A percentile compares a stretch with the other conserved stretches of the same genome.
Evolutionary conservation across 2,113 vertebrate species (phyloP).

Genomic region (Myiagra hebetior): DNA sequence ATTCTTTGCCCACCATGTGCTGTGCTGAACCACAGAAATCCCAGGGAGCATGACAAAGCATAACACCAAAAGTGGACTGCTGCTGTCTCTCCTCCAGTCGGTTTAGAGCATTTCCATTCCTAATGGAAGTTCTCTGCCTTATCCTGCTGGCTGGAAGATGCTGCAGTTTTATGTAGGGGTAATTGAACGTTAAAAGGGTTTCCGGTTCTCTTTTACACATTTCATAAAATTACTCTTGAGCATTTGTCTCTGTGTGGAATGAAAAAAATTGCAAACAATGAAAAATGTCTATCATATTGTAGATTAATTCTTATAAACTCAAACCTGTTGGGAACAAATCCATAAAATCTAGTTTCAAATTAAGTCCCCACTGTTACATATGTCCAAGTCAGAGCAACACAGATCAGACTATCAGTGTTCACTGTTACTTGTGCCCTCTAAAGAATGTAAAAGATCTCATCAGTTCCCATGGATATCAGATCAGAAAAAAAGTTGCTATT

Average conservation of each 20-base stretch:
- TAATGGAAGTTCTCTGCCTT: neutral
- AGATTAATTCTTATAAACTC: neutral
- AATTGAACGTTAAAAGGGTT: neutral
- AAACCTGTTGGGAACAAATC: neutral
- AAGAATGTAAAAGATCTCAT: neutral
- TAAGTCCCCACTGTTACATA: neutral
- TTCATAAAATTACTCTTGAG: neutral
- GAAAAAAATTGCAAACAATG: neutral
- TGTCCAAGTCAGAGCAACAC: neutral
- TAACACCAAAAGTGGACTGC: neutral
- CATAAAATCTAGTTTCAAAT: neutral
- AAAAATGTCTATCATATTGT: neutral
- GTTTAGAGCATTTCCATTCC: neutral
- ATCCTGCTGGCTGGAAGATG: neutral
- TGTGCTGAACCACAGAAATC: neutral
- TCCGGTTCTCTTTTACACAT: neutral
- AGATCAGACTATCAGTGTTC: neutral
- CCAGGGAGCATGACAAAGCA: neutral
- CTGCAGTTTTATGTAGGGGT: neutral
- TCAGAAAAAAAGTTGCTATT: neutral
- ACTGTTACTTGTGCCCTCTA: neutral
- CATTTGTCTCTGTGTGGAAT: neutral
- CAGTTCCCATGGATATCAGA: neutral
- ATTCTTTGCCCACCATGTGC: neutral
- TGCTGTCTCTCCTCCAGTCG: neutral